phyloP scores from a whole-genome alignment of 2,113 vertebrate species.

The Corythaeola cristata region DNA sequence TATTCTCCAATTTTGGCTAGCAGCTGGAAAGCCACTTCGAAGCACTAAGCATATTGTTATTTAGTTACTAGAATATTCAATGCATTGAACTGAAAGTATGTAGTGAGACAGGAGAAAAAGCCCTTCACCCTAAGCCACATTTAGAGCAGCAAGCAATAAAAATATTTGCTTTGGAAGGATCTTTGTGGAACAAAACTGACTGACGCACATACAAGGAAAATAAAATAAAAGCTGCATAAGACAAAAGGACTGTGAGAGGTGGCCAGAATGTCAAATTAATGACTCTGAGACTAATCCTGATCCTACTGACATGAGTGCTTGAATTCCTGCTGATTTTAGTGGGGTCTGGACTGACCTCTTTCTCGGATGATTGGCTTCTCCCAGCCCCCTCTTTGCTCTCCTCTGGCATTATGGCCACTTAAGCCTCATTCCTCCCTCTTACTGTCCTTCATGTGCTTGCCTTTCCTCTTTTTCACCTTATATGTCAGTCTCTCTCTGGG shows the following conservation, averaged over 20 bases:
- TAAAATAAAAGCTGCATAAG: constrained; percentile 43
- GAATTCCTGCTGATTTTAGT: background rate
- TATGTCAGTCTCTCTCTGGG: background rate
- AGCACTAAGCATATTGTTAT: constrained; percentile 53
- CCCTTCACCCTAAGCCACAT: constrained; percentile 56
- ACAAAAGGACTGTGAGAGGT: constrained; percentile 37
- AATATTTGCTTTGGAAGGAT: constrained; percentile 70
- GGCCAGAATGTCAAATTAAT: constrained; percentile 43
- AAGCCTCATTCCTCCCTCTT: background rate
- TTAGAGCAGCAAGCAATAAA: constrained; percentile 63
- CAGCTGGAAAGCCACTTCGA: constrained; percentile 55
- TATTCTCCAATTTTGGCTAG: constrained; percentile 57
- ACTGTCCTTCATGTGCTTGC: background rate
- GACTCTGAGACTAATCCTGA: background rate
- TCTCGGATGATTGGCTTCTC: background rate
- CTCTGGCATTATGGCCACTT: background rate
- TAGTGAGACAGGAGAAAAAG: constrained; percentile 6
- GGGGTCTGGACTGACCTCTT: background rate
- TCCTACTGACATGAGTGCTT: background rate
- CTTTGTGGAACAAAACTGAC: constrained; percentile 51
- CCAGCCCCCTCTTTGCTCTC: background rate
- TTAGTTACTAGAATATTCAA: constrained; percentile 65
- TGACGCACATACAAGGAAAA: constrained; percentile 52
- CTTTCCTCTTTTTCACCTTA: background rate
- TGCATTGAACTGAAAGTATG: constrained; percentile 41